Evolutionary conservation across 2,797 vertebrate species (phyloP).

Genomic region (Euphonia xanthogaster): DNA sequence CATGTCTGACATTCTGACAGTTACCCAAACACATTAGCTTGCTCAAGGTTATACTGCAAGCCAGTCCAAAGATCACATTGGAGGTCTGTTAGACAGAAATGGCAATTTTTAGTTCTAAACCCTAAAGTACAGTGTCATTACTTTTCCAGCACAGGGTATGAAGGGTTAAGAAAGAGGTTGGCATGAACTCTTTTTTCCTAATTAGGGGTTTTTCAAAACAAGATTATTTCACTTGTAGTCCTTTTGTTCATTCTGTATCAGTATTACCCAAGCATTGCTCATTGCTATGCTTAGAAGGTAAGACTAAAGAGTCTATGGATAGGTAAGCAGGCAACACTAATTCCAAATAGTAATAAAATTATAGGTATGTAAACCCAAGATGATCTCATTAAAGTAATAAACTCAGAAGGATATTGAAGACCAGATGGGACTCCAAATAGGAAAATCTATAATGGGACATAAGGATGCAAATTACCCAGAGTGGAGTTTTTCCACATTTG

Average conservation of each 20-base stretch:
- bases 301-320: constrained; percentile 22
- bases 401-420: constrained; percentile 63
- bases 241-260: not conserved
- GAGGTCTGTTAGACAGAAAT: not conserved
- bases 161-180: not conserved
- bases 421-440: constrained; percentile 77
- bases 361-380: constrained; percentile 65
- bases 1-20: not conserved
- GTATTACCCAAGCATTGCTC: not conserved
- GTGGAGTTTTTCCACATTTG: constrained; percentile 70
- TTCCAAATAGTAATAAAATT: constrained; percentile 68
- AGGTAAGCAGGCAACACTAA: constrained; percentile 47
- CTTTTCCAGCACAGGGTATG: not conserved
- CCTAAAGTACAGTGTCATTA: not conserved
- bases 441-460: constrained; percentile 72
- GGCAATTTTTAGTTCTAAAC: not conserved
- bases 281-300: constrained; percentile 35
- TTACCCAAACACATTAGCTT: not conserved
- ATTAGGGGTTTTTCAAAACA: not conserved
- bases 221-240: not conserved
- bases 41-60: not conserved
- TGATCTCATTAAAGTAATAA: constrained; percentile 74
- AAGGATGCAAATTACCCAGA: constrained; percentile 75
- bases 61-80: not conserved
- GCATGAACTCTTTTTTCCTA: not conserved